Base-by-base conservation (phyloP, 1,140 invertebrate species). In the Sarcophaga peregrina region DNA sequence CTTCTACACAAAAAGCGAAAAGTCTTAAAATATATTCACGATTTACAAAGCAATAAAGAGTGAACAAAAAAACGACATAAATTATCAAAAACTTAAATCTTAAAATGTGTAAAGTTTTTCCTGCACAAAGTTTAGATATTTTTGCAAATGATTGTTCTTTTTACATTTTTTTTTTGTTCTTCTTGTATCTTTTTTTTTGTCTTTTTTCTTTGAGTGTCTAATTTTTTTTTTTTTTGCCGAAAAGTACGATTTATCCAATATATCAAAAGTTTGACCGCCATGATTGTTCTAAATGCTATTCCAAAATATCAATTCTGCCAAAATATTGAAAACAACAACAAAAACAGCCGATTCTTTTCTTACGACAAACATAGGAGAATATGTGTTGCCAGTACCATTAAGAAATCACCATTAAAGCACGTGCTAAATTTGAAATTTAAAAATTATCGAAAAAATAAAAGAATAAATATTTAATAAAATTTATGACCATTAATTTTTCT, bases 221-320 rank as follows among this genome's bases (percentile, higher is more conserved):
- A 4, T 2, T 37, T 37, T 37, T 37, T 37, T n/a, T 37, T 37
- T 37, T 37, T 37, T 37, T 20, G 17, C 58, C 58, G 1, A 68
- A 68, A 68, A 68, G 58, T 20, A 68, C 58, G 20, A 68, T 20
- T 68, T 68, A 68, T 68, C 8, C n/a, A 17, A 68, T 68, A 68
- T 68, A 68, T 68, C 58, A 68, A 68, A 68, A 68, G n/a, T 68
- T 68, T 68, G 58, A 68, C 58, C 58, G 58, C 58, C 58, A 68
- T 68, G 58, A 68, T 68, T 68, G 58, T 68, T 68, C 58, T 68
- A 68, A 20, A 68, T 68, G 58, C 7, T 68, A 52, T 15, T 58
- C 11, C 11, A 13, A 20, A 68, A 20, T 68, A 68, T 20, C 58
- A 68, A 68, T 20, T n/a, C n/a, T 68, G 58, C 58, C n/a, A 68